phyloP scores from a whole-genome alignment of 2,113 vertebrate genomes.

The Phalacrocorax pelagicus region DNA sequence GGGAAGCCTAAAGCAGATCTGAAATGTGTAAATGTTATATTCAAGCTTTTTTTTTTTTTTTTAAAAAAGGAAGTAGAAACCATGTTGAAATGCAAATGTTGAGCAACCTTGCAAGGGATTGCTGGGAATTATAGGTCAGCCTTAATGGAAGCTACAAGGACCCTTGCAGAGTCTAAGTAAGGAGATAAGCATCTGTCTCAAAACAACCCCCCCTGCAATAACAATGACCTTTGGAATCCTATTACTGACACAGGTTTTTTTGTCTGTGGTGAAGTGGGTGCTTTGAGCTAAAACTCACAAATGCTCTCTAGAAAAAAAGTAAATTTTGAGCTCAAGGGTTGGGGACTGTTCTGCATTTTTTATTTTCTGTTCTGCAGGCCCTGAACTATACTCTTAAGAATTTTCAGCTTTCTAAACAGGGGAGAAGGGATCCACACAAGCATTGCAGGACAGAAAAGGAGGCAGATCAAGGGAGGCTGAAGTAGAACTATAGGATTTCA shows the following conservation, averaged over 20 bases:
- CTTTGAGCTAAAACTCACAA: not conserved
- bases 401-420: not conserved
- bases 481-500: not conserved
- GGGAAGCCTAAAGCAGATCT: not conserved
- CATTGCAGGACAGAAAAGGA: not conserved
- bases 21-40: not conserved
- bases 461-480: not conserved
- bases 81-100: not conserved
- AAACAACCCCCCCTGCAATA: not conserved
- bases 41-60: not conserved
- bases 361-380: not conserved
- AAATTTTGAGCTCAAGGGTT: not conserved
- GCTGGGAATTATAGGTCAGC: not conserved
- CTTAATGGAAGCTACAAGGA: not conserved
- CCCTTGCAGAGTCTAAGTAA: not conserved
- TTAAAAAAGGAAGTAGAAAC: not conserved
- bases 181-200: not conserved
- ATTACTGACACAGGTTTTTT: not conserved
- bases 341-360: not conserved
- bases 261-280: not conserved
- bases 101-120: not conserved
- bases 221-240: not conserved
- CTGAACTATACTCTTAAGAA: not conserved
- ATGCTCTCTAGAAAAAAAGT: not conserved
- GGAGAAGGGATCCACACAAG: not conserved